Base-by-base conservation (phyloP, 2,888 invertebrate species). In the Cataglyphis altisquamis region DNA sequence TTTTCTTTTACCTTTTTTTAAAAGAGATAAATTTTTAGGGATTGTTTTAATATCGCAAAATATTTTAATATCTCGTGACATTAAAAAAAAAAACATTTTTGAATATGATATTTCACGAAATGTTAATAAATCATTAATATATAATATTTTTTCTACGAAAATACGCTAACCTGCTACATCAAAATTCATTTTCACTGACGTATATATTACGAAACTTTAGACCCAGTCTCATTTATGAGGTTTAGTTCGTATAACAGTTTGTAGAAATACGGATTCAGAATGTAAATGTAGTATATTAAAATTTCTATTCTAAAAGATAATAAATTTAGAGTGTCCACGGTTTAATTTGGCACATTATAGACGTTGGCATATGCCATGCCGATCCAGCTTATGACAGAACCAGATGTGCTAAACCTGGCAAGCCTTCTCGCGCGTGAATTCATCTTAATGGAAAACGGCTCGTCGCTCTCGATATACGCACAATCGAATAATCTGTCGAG, bases 401-500 rank as follows among this genome's bases (percentile, higher is more conserved):
- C 5, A 60, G 45, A 36, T 60, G 60, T 10, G 32, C 29, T 60
- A 70, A 78, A 70, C 70, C 45, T 32, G 21, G 25, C 70, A 45
- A 60, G 12, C 21, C 21, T 72, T 62, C 78, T 57, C 55, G 45
- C 60, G 60, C 45, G 60, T 78, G 78, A 78, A 78, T 78, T 78
- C 78, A 18, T 25, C 60, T 36, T 78, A 70, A 78, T 70, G 36
- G 78, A 25, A 18, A 62, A 70, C 45, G 60, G 70, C 78, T 78
- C 78, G 60, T 78, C 36, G 78, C 78, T 78, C 78, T 70, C 78
- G 78, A 78, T 78, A 70, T 48, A 70, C 60, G 60, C 72, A 70
- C 78, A 78, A 78, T 78, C 78, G 45, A 78, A 78, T 78, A 78
- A 78, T 78, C 72, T 70, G 78, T 70, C 72, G 72, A 70, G 78